A percentile compares a stretch with the other conserved stretches of the same genome.
These are phyloP conservation scores for Pheosia gnoma DNA, from an alignment of 2,888 invertebrate genomes.

Conservation along the genomic window DNA sequence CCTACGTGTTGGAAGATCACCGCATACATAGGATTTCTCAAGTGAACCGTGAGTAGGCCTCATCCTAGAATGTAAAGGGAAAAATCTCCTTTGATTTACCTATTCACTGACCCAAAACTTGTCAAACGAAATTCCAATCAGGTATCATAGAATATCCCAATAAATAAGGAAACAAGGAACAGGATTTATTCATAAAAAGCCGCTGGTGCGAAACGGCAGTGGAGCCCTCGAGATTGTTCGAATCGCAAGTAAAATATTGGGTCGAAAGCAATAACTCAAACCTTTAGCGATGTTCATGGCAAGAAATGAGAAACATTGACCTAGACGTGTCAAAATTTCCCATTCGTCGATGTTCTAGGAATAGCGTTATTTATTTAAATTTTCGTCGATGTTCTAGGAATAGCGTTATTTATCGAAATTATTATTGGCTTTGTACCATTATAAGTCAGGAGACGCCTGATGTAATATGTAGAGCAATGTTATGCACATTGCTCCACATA, in stretches of 20 bases:
- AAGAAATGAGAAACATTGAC: conserved; percentile 28
- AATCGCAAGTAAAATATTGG: conserved; percentile 44
- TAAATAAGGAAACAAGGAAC: conserved; percentile 7
- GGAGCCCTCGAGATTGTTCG: conserved; percentile 23
- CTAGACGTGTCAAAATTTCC: not conserved
- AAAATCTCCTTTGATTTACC: conserved; percentile 7
- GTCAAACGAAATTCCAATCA: conserved; percentile 2
- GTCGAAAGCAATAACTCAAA: conserved; percentile 40
- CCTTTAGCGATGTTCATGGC: conserved; percentile 40
- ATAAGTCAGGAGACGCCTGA: conserved; percentile 16
- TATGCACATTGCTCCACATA: no score
- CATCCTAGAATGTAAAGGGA: not conserved
- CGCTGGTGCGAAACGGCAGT: conserved; percentile 12
- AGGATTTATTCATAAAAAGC: conserved; percentile 22
- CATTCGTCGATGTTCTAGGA: no score
- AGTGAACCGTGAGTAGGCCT: not conserved
- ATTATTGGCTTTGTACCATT: no score
- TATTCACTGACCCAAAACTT: not conserved
- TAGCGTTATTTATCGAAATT: no score
- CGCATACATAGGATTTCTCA: not conserved
- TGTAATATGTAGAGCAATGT: not conserved
- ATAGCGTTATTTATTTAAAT: no score
- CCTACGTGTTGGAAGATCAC: not conserved
- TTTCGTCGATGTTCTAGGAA: no score
- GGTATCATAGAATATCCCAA: not conserved